Conservation (phyloP, 2,113 vertebrate species). For the Thomomys bottae region DNA sequence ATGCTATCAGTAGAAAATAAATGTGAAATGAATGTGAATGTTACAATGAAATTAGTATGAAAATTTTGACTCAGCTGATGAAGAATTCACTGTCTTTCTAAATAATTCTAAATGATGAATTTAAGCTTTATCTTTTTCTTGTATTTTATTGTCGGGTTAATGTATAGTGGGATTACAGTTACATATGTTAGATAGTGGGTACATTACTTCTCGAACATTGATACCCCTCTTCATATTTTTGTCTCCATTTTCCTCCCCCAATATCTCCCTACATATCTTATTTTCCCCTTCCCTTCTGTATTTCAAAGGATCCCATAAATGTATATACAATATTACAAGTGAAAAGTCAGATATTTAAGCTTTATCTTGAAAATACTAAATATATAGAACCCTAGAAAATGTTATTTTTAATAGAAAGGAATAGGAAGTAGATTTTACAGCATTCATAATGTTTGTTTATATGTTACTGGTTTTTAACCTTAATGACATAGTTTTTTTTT, state of each 20-base stretch:
- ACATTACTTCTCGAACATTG: too few relatives aligned
- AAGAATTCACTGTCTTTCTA: not conserved
- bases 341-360: too few relatives aligned
- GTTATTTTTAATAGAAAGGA: not conserved
- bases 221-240: too few relatives aligned
- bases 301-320: too few relatives aligned
- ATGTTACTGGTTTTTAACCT: not conserved
- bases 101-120: not conserved
- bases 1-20: not conserved
- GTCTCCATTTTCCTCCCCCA: too few relatives aligned
- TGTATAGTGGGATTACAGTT: too few relatives aligned
- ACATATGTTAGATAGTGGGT: too few relatives aligned
- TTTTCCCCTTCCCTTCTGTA: too few relatives aligned
- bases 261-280: too few relatives aligned
- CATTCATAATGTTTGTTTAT: not conserved
- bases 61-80: not conserved
- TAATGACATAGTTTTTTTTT: not conserved
- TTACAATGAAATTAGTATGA: not conserved
- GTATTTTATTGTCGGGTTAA: too few relatives aligned
- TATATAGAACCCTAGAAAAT: not conserved
- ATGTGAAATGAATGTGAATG: not conserved
- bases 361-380: not conserved
- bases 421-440: not conserved
- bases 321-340: too few relatives aligned
- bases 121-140: not conserved